These are phyloP conservation scores for Xenopus borealis DNA, from an alignment of 2,113 vertebrate genomes.

Conservation along the genomic window DNA sequence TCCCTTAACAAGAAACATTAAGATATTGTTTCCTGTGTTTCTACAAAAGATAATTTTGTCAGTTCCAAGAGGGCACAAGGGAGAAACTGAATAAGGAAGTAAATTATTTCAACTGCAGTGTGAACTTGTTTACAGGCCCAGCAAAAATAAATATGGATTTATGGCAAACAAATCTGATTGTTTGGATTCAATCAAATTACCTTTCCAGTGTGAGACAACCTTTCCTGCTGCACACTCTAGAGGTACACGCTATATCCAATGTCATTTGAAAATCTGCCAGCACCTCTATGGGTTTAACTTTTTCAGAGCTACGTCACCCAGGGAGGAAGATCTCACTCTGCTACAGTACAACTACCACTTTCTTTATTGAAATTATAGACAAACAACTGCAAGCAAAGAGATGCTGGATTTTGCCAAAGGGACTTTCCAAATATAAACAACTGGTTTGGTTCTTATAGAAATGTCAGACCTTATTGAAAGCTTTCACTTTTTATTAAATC, in stretches of 20 bases:
- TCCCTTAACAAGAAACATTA: neutral
- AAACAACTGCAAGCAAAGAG: conserved; percentile 10
- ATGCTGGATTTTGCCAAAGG: neutral
- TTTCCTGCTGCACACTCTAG: conserved; percentile 14
- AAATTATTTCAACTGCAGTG: conserved; percentile 23
- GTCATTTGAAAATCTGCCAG: conserved; percentile 8
- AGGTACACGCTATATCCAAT: conserved; percentile 22
- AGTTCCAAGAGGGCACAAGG: conserved; percentile 17
- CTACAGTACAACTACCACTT: neutral
- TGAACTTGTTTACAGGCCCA: conserved; percentile 30
- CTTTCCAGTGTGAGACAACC: conserved; percentile 6
- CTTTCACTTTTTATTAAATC: too few relatives aligned
- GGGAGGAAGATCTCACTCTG: neutral
- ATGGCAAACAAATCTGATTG: conserved; percentile 46
- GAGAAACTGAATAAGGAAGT: conserved; percentile 31
- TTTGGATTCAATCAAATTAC: conserved; percentile 45
- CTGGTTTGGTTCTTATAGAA: neutral
- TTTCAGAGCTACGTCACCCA: conserved; percentile 5
- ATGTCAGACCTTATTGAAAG: neutral
- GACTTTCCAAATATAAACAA: conserved; percentile 2
- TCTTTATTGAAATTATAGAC: conserved; percentile 4
- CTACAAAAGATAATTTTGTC: conserved; percentile 30
- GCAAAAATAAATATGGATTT: conserved; percentile 46
- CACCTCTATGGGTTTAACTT: conserved; percentile 9
- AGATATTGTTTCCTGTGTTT: conserved; percentile 3